These are phyloP conservation scores for Botia kubotai DNA, from an alignment of 2,797 vertebrate genomes.

Conservation along the genomic window DNA sequence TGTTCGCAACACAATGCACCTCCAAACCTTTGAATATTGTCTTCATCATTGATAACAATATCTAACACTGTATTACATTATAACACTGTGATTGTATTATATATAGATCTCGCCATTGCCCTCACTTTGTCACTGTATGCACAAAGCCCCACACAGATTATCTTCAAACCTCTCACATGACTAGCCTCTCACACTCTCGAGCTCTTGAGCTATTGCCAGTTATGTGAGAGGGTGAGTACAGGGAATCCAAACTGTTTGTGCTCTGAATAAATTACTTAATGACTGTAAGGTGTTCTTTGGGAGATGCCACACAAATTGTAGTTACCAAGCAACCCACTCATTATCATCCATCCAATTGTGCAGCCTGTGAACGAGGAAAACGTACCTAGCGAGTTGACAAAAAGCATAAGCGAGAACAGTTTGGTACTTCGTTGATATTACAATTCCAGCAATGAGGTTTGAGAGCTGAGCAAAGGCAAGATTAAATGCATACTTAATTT, in stretches of 20 bases:
- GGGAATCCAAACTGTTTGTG: conserved; percentile 50
- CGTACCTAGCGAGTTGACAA: neutral
- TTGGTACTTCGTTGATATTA: neutral
- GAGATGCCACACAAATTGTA: conserved; percentile 40
- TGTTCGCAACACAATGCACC: too few relatives aligned
- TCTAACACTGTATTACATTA: too few relatives aligned
- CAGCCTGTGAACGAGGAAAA: conserved; percentile 22
- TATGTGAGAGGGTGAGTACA: neutral
- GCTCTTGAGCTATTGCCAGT: conserved; percentile 6
- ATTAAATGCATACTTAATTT: neutral
- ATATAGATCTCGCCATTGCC: neutral
- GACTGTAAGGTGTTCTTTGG: conserved; percentile 38
- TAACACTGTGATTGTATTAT: too few relatives aligned
- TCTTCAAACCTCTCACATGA: conserved; percentile 26
- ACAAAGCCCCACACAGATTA: neutral
- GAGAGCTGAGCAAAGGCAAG: neutral
- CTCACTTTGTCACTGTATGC: conserved; percentile 17
- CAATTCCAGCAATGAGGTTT: conserved; percentile 1
- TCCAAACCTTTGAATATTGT: too few relatives aligned
- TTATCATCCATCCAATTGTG: conserved; percentile 28
- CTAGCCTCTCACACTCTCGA: conserved; percentile 7
- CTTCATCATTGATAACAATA: too few relatives aligned
- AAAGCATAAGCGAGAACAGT: conserved; percentile 2
- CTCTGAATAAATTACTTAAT: conserved; percentile 42
- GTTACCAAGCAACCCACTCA: conserved; percentile 45